These are phyloP conservation scores for Diorhabda elongata DNA, from an alignment of 1,140 invertebrate species.

Conservation along the genomic window DNA sequence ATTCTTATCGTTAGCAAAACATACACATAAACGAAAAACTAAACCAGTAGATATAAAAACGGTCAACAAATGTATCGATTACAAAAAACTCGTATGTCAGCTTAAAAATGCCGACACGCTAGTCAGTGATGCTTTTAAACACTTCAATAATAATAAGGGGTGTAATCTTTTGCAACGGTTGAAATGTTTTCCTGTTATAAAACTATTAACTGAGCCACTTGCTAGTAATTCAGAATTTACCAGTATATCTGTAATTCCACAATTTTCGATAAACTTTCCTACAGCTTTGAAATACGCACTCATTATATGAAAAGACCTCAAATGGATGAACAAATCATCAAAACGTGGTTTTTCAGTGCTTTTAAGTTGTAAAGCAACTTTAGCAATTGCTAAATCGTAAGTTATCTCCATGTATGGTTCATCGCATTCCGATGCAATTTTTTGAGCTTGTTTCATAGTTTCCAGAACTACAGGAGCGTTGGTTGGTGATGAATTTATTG, in stretches of 20 bases:
- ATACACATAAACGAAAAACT: too few relatives aligned
- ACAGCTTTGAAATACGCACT: constrained; percentile 45
- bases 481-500: not conserved
- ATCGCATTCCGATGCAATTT: constrained; percentile 22
- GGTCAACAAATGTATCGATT: too few relatives aligned
- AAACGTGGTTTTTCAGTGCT: constrained; percentile 22
- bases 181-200: constrained; percentile 3
- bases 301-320: constrained; percentile 43
- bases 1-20: too few relatives aligned
- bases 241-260: constrained; percentile 30
- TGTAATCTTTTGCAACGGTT: too few relatives aligned
- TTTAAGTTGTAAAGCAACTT: constrained; percentile 44
- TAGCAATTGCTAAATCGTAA: constrained; percentile 23
- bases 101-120: too few relatives aligned
- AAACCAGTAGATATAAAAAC: too few relatives aligned
- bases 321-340: constrained; percentile 1
- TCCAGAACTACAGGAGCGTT: not conserved
- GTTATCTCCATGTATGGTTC: constrained; percentile 43
- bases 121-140: too few relatives aligned
- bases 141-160: too few relatives aligned
- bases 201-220: constrained; percentile 24
- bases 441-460: constrained; percentile 25
- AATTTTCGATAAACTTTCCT: constrained; percentile 44
- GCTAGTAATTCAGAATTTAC: constrained; percentile 19
- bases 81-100: too few relatives aligned